Conservation (phyloP, 2,797 vertebrate genomes). For the Allobates femoralis region DNA sequence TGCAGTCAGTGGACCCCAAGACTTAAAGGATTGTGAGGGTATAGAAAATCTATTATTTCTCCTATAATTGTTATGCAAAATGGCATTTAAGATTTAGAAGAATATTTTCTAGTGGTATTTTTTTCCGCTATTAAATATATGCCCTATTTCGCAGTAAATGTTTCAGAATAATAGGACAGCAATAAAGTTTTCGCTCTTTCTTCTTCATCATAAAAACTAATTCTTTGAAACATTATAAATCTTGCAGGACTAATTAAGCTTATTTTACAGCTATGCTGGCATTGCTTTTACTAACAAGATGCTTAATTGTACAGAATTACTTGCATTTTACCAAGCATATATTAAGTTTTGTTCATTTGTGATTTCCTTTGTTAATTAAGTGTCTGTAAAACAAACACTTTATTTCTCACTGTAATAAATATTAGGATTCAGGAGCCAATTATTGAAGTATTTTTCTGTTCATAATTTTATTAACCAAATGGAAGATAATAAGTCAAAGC, state of each 20-base stretch:
- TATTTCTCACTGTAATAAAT: constrained; percentile 21
- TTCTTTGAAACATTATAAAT: constrained; percentile 8
- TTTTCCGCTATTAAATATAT: not conserved
- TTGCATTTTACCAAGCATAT: not conserved
- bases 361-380: constrained; percentile 19
- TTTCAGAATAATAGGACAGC: not conserved
- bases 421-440: constrained; percentile 1
- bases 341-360: constrained; percentile 4
- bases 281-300: constrained; percentile 15
- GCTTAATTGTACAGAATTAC: constrained; percentile 22
- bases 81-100: not conserved
- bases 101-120: not conserved
- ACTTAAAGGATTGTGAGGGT: not conserved
- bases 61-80: not conserved
- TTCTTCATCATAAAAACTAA: not conserved
- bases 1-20: not conserved
- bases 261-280: constrained; percentile 49
- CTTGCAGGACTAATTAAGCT: constrained; percentile 27
- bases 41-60: not conserved
- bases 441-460: constrained; percentile 34
- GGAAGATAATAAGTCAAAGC: not conserved
- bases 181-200: not conserved
- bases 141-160: not conserved
- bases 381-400: constrained; percentile 1
- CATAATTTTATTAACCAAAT: constrained; percentile 31